Percentiles rank a stretch among this genome's conserved stretches.
Evolutionary conservation across 2,113 vertebrate genomes (phyloP).

Genomic region (Strix aluco): DNA sequence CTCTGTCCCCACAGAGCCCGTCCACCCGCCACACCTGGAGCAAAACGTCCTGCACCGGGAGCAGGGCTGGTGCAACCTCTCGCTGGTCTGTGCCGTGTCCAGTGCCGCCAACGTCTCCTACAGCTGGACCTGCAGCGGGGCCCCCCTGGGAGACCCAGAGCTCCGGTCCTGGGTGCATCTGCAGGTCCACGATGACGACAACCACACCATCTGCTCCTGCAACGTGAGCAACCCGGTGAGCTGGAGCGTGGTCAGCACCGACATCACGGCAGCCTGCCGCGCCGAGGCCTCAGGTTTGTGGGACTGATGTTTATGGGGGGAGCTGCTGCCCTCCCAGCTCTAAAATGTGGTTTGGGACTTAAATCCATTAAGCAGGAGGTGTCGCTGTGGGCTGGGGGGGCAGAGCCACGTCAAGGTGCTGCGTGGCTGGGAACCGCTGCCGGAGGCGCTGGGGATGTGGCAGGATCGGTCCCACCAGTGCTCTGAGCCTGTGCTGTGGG

Average conservation of each 20-base stretch:
- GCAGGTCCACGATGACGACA: rapidly evolving
- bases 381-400: rapidly evolving
- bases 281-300: rapidly evolving
- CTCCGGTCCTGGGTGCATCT: not conserved
- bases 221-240: not conserved
- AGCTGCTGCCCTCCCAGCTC: not conserved
- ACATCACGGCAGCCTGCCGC: rapidly evolving
- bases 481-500: not conserved
- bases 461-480: not conserved
- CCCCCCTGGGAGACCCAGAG: no score
- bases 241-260: not conserved
- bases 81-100: not conserved
- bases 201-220: rapidly evolving
- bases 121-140: not conserved
- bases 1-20: not conserved
- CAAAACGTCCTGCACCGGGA: rapidly evolving
- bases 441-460: not conserved
- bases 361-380: not conserved
- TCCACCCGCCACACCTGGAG: rapidly evolving
- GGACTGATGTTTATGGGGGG: no score
- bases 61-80: not conserved
- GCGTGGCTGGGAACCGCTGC: no score
- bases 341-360: not conserved
- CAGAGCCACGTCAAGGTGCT: no score
- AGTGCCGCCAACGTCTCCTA: rapidly evolving